These are phyloP conservation scores for Zhuqinia jingwanae DNA, from an alignment of 2,888 invertebrate genomes.

Conservation along the genomic window DNA sequence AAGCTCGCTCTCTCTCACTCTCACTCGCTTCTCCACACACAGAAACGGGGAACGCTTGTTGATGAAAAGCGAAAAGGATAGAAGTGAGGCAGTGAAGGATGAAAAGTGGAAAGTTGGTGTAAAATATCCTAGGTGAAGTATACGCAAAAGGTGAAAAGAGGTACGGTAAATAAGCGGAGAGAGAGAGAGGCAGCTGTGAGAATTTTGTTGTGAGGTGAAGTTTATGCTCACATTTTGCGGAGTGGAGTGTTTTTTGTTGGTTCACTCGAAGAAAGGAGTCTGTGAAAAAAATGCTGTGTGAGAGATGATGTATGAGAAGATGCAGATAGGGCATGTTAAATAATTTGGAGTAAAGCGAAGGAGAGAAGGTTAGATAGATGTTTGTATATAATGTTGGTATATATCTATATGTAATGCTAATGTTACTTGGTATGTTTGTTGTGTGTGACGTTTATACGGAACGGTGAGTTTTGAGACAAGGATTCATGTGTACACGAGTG, in stretches of 20 bases:
- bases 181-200: conserved; percentile 43
- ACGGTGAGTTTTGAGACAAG: conserved; percentile 29
- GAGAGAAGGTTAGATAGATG: not conserved
- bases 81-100: conserved; percentile 58
- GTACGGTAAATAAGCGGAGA: conserved; percentile 57
- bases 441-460: conserved; percentile 40
- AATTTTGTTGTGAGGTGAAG: conserved; percentile 50
- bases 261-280: not conserved
- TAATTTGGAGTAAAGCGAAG: conserved; percentile 13
- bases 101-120: conserved; percentile 60
- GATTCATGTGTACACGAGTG: conserved; percentile 8
- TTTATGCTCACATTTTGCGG: conserved; percentile 42
- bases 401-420: not conserved
- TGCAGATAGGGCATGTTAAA: conserved; percentile 53
- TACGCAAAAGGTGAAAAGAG: conserved; percentile 60
- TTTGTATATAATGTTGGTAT: not conserved
- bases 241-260: conserved; percentile 36
- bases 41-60: conserved; percentile 16
- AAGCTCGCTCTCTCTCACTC: not conserved
- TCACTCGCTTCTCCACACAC: too few relatives aligned
- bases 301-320: conserved; percentile 29
- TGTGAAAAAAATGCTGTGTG: not conserved
- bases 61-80: conserved; percentile 16
- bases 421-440: not conserved
- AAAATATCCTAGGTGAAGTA: conserved; percentile 53